Conservation (phyloP, 1,140 invertebrate genomes). For the Pogonus chalceus region DNA sequence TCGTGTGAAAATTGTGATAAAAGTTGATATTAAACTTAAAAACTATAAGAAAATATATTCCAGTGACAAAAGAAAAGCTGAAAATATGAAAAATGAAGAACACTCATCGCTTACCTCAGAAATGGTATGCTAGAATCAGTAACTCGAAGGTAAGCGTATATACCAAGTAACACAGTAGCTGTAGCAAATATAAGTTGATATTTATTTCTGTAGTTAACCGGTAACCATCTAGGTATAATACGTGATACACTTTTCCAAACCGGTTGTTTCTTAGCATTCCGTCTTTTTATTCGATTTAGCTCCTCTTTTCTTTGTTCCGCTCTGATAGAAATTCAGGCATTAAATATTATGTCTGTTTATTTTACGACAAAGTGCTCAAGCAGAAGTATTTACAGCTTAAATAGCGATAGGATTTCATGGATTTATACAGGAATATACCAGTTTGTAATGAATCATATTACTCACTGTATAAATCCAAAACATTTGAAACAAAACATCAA, state of each 20-base stretch:
- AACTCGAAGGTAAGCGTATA: constrained; percentile 39
- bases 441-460: too few species aligned
- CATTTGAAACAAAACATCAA: too few species aligned
- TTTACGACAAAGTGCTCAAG: too few species aligned
- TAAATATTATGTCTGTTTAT: too few species aligned
- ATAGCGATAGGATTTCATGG: too few species aligned
- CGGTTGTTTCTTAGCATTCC: constrained; percentile 26
- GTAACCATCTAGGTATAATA: constrained; percentile 26
- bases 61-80: constrained; percentile 16
- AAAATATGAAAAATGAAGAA: constrained; percentile 1
- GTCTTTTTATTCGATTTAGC: constrained; percentile 36
- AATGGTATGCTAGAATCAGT: constrained; percentile 27
- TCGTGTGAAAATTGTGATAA: too few species aligned
- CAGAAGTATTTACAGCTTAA: too few species aligned
- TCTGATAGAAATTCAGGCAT: constrained; percentile 28
- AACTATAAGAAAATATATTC: neutral
- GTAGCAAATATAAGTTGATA: constrained; percentile 39
- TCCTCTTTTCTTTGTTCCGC: constrained; percentile 40
- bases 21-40: too few species aligned
- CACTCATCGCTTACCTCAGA: constrained; percentile 22
- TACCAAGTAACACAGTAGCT: constrained; percentile 41
- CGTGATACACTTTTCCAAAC: constrained; percentile 27
- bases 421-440: too few species aligned
- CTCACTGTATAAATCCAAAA: too few species aligned
- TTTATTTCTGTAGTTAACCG: constrained; percentile 28